Evolutionary conservation across 2,113 vertebrate species (phyloP).

Genomic region (Microcebus jonahi): DNA sequence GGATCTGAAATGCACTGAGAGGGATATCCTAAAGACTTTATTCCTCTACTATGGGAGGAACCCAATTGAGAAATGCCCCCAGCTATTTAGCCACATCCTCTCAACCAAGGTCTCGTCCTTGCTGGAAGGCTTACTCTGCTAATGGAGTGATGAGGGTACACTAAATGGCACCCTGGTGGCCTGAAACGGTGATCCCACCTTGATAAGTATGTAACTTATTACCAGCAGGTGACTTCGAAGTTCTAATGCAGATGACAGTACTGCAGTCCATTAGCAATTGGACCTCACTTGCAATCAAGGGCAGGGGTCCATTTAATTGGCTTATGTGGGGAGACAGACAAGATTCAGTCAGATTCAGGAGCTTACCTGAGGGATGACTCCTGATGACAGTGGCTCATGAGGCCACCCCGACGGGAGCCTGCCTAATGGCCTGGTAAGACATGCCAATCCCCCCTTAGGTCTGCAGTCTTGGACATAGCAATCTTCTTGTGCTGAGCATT

Average conservation of each 20-base stretch:
- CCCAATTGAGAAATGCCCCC: conserved; percentile 42
- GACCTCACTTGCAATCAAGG: background rate
- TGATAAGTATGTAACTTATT: conserved; percentile 30
- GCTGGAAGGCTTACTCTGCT: background rate
- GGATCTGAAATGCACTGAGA: background rate
- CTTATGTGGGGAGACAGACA: background rate
- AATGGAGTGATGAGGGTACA: background rate
- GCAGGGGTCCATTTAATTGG: conserved; percentile 51
- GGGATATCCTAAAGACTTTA: background rate
- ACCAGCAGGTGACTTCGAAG: background rate
- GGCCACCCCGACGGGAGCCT: background rate
- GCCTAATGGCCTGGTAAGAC: background rate
- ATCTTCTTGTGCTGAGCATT: background rate
- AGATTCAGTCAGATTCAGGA: background rate
- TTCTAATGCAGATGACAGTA: conserved; percentile 2
- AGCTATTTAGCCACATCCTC: background rate
- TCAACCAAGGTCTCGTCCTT: background rate
- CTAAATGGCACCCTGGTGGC: background rate
- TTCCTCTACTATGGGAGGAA: background rate
- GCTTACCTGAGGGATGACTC: background rate
- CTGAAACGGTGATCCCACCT: conserved; percentile 31
- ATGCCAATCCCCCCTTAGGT: background rate
- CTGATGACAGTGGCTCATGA: background rate
- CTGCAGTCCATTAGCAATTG: conserved; percentile 10
- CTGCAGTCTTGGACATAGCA: background rate